These are phyloP conservation scores for Apeira syringaria DNA, from an alignment of 2,888 invertebrate genomes.

Conservation along the genomic window DNA sequence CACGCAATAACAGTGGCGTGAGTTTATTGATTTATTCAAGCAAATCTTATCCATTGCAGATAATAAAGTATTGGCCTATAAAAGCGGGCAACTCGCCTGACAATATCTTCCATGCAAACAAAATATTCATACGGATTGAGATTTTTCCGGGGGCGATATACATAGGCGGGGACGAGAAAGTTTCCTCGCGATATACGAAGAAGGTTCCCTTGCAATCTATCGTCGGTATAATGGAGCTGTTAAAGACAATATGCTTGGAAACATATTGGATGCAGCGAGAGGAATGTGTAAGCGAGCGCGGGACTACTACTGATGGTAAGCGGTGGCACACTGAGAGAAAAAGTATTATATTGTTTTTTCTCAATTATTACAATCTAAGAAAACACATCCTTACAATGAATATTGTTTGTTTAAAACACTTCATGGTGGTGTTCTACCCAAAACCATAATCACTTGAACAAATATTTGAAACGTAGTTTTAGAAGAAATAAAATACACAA, in stretches of 20 bases:
- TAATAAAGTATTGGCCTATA: constrained; percentile 4
- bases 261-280: constrained; percentile 82
- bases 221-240: constrained; percentile 79
- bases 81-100: constrained; percentile 10
- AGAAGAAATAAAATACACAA: too few species aligned
- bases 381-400: too few species aligned
- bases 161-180: constrained; percentile 24
- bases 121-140: constrained; percentile 63
- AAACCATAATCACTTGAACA: too few species aligned
- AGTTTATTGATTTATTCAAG: too few species aligned
- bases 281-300: constrained; percentile 80
- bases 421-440: too few species aligned
- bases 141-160: constrained; percentile 43
- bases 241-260: constrained; percentile 81
- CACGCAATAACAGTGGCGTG: too few species aligned
- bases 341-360: background rate
- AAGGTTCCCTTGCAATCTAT: constrained; percentile 52
- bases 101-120: constrained; percentile 38
- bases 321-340: constrained; percentile 36
- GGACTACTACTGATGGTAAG: constrained; percentile 46
- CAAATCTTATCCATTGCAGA: constrained; percentile 3
- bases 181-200: constrained; percentile 42
- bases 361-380: too few species aligned
- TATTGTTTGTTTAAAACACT: too few species aligned
- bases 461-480: too few species aligned